Evolutionary conservation across 37 sponge, comb jelly and placozoan genomes (phyloP).

Genomic region (Diacarnus erythraeanus): DNA sequence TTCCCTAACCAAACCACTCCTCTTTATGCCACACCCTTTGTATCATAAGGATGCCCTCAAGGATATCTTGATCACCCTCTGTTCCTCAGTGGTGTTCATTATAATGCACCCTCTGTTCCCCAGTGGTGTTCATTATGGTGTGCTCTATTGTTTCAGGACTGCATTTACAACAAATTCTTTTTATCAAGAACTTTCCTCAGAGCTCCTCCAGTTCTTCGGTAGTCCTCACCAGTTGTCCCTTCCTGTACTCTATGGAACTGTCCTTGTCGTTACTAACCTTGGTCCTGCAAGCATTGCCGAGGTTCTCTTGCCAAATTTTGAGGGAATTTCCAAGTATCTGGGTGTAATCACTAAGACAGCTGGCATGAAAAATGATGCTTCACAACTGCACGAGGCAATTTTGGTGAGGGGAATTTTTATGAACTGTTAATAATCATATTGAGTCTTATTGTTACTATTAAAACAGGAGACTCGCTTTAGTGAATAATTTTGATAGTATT

Average conservation of each 20-base stretch:
- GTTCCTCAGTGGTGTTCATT: background rate
- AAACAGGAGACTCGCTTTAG: no score
- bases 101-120: background rate
- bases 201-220: conserved; percentile 11
- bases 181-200: conserved; percentile 7
- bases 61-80: no score
- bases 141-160: no score
- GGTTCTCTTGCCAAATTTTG: conserved; percentile 38
- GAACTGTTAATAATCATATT: no score
- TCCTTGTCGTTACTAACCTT: conserved; percentile 39
- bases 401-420: no score
- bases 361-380: background rate
- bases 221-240: conserved; percentile 10
- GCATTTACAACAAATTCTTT: conserved; percentile 5
- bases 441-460: no score
- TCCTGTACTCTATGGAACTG: conserved; percentile 39
- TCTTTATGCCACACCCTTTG: no score
- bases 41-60: no score
- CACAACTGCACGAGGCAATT: conserved; percentile 36
- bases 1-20: no score
- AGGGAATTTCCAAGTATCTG: conserved; percentile 7
- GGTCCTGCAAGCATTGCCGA: conserved; percentile 29
- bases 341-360: background rate
- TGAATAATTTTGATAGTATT: no score
- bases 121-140: background rate